Conservation (phyloP, 2,797 vertebrate species). For the Craterocephalus amniculus region DNA sequence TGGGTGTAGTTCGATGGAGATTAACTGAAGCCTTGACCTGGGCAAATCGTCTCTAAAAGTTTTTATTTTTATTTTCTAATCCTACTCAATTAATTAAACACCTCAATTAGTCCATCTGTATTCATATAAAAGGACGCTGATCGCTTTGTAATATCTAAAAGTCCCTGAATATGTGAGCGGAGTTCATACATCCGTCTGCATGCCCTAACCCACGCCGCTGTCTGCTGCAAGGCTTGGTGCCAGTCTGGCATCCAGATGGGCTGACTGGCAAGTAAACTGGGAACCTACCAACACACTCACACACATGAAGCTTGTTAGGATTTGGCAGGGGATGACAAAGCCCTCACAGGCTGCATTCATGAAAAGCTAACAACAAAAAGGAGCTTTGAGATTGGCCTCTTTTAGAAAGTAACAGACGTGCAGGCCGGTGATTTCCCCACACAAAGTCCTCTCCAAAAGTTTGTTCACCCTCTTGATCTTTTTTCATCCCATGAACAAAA, state of each 20-base stretch:
- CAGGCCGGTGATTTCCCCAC: slow-evolving; percentile 18
- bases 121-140: background rate
- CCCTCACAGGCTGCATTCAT: slow-evolving; percentile 6
- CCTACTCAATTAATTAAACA: background rate
- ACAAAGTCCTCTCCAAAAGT: slow-evolving; percentile 22
- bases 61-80: background rate
- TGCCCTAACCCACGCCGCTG: slow-evolving; percentile 15
- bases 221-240: slow-evolving; percentile 27
- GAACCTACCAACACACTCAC: slow-evolving; percentile 17
- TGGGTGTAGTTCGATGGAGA: background rate
- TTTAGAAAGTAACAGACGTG: slow-evolving; percentile 10
- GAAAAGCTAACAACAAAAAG: slow-evolving; percentile 28
- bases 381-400: slow-evolving; percentile 36
- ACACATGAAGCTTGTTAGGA: slow-evolving; percentile 17
- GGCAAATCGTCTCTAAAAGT: background rate
- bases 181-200: slow-evolving; percentile 27
- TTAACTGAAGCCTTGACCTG: background rate
- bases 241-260: slow-evolving; percentile 33
- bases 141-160: slow-evolving; percentile 13
- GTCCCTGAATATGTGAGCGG: slow-evolving; percentile 6
- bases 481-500: slow-evolving; percentile 26
- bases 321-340: slow-evolving; percentile 32
- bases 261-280: slow-evolving; percentile 9
- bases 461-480: slow-evolving; percentile 25
- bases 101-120: fast-evolving